A percentile compares a stretch with the other conserved stretches of the same genome.
Conservation (phyloP, 2,113 vertebrate genomes). For the Octodon degus region DNA sequence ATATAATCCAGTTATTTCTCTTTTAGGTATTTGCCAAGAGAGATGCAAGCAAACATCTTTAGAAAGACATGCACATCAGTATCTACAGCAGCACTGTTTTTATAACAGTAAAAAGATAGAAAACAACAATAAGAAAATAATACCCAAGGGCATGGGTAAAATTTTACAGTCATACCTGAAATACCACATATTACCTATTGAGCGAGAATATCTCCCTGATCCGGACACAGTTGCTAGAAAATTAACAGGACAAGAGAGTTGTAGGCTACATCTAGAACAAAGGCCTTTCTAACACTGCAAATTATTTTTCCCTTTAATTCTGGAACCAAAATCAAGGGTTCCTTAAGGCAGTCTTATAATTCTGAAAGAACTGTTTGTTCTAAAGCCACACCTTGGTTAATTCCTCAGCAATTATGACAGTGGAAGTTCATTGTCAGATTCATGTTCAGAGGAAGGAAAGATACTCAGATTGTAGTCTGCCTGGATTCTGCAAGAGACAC, state of each 20-base stretch:
- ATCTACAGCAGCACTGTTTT: background rate
- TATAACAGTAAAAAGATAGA: background rate
- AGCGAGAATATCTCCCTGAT: background rate
- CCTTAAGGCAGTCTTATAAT: conserved; percentile 59
- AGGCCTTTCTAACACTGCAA: conserved; percentile 60
- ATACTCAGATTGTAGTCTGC: background rate
- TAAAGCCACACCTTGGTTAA: conserved; percentile 66
- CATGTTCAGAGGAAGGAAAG: conserved; percentile 41
- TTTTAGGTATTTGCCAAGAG: background rate
- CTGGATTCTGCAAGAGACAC: background rate
- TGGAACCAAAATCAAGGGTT: conserved; percentile 67
- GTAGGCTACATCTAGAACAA: conserved; percentile 69
- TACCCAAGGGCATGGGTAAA: background rate
- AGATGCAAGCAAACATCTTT: background rate
- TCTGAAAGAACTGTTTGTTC: conserved; percentile 71
- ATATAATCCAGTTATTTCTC: background rate
- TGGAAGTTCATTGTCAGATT: conserved; percentile 70
- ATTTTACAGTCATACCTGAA: background rate
- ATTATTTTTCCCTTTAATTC: conserved; percentile 4
- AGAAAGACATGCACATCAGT: background rate
- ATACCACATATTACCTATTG: background rate
- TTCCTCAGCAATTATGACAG: conserved; percentile 69
- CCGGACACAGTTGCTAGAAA: conserved; percentile 3
- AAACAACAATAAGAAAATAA: background rate
- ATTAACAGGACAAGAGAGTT: background rate